phyloP scores from a whole-genome alignment of 2,797 vertebrate genomes.

The Paramormyrops hopkinsi region DNA sequence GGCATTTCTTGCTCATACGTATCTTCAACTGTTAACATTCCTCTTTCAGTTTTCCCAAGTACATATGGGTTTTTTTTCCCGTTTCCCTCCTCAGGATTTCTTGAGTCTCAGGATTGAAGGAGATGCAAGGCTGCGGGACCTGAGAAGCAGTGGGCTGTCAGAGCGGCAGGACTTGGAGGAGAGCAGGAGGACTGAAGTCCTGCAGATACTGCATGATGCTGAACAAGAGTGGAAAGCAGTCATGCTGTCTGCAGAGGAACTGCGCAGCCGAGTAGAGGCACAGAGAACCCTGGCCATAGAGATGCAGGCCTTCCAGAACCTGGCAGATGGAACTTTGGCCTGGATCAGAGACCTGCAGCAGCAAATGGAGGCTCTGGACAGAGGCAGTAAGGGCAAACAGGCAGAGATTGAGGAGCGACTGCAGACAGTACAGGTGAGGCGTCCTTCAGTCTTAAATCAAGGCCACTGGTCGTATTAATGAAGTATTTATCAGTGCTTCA shows the following conservation, averaged over 20 bases:
- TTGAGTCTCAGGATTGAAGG: conserved; percentile 49
- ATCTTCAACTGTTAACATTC: not conserved
- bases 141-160: conserved; percentile 29
- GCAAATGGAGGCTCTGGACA: conserved; percentile 51
- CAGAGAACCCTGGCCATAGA: conserved; percentile 44
- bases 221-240: conserved; percentile 39
- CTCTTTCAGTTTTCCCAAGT: not conserved
- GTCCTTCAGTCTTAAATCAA: not conserved
- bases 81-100: conserved; percentile 52
- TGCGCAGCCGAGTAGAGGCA: conserved; percentile 19
- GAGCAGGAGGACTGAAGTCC: conserved; percentile 25
- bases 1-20: not conserved
- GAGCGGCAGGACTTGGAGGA: conserved; percentile 36
- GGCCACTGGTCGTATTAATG: not conserved
- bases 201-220: conserved; percentile 20
- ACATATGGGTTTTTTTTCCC: not conserved
- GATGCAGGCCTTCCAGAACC: conserved; percentile 51
- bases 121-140: conserved; percentile 47
- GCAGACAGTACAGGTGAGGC: conserved; percentile 63
- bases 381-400: conserved; percentile 41
- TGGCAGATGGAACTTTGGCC: conserved; percentile 49
- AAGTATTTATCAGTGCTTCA: conserved; percentile 6
- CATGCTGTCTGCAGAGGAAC: conserved; percentile 36
- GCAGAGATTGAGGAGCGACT: conserved; percentile 55
- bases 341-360: conserved; percentile 68